A percentile compares a stretch with the other conserved stretches of the same genome.
Conservation (phyloP, 2,113 vertebrate species). For the Tympanuchus pallidicinctus region DNA sequence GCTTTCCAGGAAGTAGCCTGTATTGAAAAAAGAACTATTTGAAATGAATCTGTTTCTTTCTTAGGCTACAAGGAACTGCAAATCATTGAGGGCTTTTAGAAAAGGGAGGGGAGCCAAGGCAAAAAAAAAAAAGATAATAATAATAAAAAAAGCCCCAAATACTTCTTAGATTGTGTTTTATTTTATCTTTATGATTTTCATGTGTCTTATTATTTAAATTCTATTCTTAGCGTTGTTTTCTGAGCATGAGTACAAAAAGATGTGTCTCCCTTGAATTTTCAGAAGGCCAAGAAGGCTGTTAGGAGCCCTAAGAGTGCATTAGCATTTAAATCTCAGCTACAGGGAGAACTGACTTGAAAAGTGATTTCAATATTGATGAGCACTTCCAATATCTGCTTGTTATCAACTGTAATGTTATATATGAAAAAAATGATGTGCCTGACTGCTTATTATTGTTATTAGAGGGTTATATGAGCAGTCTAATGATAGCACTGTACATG, state of each 20-base stretch:
- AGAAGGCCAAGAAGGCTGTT: neutral
- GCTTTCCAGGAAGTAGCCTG: neutral
- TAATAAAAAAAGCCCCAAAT: too few species aligned
- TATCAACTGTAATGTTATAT: neutral
- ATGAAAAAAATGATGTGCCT: neutral
- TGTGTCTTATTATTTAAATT: neutral
- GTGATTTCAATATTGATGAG: slow-evolving; percentile 33
- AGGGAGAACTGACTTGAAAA: neutral
- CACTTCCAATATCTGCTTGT: neutral
- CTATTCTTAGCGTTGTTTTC: neutral
- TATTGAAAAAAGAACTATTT: neutral
- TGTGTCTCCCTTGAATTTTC: neutral
- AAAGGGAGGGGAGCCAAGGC: neutral
- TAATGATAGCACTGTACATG: neutral
- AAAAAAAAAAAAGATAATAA: neutral
- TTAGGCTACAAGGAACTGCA: neutral
- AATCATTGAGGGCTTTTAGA: neutral
- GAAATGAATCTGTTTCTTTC: neutral
- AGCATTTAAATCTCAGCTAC: neutral
- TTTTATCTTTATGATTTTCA: neutral
- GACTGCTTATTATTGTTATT: neutral
- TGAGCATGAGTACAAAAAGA: neutral
- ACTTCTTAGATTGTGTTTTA: neutral
- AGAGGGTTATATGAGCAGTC: neutral
- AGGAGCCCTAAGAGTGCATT: neutral